Conservation (phyloP, 2,888 invertebrate genomes). For the Nudaria mundana region DNA sequence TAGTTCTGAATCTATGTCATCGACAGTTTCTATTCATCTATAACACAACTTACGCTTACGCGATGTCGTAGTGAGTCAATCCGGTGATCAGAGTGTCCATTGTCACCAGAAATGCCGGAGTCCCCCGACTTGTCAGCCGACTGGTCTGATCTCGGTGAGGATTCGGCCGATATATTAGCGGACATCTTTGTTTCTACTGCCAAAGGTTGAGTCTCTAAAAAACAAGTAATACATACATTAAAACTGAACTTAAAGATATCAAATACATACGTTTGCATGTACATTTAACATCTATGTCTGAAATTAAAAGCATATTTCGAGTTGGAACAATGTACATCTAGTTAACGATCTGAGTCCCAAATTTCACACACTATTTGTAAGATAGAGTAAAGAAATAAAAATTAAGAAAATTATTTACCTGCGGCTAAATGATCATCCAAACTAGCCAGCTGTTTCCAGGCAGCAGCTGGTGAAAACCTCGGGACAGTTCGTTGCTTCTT, state of each 20-base stretch:
- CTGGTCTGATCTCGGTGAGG: constrained; percentile 72
- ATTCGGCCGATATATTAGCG: constrained; percentile 62
- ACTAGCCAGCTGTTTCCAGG: constrained; percentile 88
- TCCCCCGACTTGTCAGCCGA: constrained; percentile 89
- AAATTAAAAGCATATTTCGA: no score
- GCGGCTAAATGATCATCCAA: constrained; percentile 78
- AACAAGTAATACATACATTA: no score
- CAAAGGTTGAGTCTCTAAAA: constrained; percentile 61
- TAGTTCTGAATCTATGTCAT: no score
- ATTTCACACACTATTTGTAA: no score
- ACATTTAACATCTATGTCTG: no score
- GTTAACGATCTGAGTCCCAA: no score
- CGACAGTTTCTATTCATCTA: no score
- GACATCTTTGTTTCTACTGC: constrained; percentile 76
- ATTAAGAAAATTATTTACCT: no score
- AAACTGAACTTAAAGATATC: no score
- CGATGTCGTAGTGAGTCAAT: constrained; percentile 74
- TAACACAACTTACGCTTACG: constrained; percentile 43
- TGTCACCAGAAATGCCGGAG: constrained; percentile 91
- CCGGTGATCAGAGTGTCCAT: constrained; percentile 66
- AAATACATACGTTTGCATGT: no score
- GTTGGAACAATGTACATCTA: no score
- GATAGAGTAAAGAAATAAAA: no score
- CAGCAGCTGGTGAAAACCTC: constrained; percentile 90
- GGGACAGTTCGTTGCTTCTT: constrained; percentile 89